Evolutionary conservation across 2,797 vertebrate species (phyloP).

Genomic region (Syndactyla subalaris): DNA sequence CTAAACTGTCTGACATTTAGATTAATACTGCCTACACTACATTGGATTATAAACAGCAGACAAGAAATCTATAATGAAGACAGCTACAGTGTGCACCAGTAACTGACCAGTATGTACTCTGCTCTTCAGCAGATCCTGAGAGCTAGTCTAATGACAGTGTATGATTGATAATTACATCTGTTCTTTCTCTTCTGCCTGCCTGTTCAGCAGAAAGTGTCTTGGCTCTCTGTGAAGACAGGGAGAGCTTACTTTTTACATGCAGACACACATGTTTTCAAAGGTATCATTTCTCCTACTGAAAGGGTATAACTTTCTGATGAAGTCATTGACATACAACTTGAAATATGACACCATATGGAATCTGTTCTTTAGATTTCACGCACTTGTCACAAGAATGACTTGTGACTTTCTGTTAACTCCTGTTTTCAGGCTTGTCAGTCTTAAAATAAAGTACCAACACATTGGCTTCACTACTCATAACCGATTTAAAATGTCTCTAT

Average conservation of each 20-base stretch:
- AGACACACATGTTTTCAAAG: conserved; percentile 72
- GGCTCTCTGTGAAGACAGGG: conserved; percentile 54
- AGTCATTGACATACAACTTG: conserved; percentile 70
- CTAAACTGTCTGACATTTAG: not conserved
- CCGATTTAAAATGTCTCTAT: not conserved
- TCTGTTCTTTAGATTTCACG: conserved; percentile 68
- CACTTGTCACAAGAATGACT: conserved; percentile 67
- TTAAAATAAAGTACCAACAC: conserved; percentile 3
- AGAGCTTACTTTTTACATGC: conserved; percentile 71
- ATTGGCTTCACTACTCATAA: not conserved
- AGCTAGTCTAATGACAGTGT: conserved; percentile 37
- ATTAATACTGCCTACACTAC: not conserved
- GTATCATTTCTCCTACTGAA: conserved; percentile 69
- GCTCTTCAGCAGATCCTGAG: not conserved
- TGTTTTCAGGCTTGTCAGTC: not conserved
- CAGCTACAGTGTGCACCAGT: not conserved
- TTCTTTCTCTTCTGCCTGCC: conserved; percentile 64
- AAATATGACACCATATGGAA: conserved; percentile 67
- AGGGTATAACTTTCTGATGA: conserved; percentile 72
- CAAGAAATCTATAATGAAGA: not conserved
- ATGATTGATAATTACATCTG: conserved; percentile 74
- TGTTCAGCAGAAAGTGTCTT: conserved; percentile 68
- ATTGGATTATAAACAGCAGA: not conserved
- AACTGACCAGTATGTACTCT: conserved; percentile 3
- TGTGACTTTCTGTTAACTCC: conserved; percentile 61